Conservation (phyloP, 1,140 invertebrate species). For the Mesaphorura yosii region DNA sequence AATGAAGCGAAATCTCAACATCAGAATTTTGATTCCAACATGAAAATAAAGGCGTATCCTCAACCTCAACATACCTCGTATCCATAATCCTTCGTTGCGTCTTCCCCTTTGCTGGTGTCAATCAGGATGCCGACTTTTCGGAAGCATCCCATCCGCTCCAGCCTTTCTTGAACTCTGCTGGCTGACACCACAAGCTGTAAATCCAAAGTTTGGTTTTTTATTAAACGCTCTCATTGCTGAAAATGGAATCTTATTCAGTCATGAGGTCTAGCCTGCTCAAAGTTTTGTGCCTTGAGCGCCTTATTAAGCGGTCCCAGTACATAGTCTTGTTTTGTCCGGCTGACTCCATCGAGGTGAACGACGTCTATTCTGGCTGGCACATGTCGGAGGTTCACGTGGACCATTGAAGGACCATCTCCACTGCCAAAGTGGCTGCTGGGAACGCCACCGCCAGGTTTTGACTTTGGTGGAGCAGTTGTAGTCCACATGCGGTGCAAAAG, state of each 20-base stretch:
- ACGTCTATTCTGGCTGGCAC: slow-evolving; percentile 60
- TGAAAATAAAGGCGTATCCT: slow-evolving; percentile 16
- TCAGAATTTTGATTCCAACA: slow-evolving; percentile 23
- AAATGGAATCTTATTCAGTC: slow-evolving; percentile 1
- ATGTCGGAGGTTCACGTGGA: too few relatives aligned
- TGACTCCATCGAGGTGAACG: slow-evolving; percentile 64
- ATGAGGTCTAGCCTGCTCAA: slow-evolving; percentile 40
- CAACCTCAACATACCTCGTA: slow-evolving; percentile 70
- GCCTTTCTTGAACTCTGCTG: slow-evolving; percentile 48
- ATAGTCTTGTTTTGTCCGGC: slow-evolving; percentile 71
- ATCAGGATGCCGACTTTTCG: slow-evolving; percentile 65
- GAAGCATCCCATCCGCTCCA: slow-evolving; percentile 71
- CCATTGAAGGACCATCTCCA: not conserved
- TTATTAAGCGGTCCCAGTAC: slow-evolving; percentile 57
- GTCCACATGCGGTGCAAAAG: too few relatives aligned
- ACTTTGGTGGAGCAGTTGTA: too few relatives aligned
- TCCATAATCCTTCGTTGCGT: slow-evolving; percentile 56
- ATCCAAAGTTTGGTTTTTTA: slow-evolving; percentile 12
- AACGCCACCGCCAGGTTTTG: too few relatives aligned
- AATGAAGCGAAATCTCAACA: slow-evolving; percentile 12
- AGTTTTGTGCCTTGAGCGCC: slow-evolving; percentile 54
- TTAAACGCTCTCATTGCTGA: not conserved
- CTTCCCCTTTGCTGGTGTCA: slow-evolving; percentile 62
- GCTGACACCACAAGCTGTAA: slow-evolving; percentile 40
- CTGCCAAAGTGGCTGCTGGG: too few relatives aligned